phyloP scores from a whole-genome alignment of 2,888 invertebrate genomes.

The Carabus problematicus region DNA sequence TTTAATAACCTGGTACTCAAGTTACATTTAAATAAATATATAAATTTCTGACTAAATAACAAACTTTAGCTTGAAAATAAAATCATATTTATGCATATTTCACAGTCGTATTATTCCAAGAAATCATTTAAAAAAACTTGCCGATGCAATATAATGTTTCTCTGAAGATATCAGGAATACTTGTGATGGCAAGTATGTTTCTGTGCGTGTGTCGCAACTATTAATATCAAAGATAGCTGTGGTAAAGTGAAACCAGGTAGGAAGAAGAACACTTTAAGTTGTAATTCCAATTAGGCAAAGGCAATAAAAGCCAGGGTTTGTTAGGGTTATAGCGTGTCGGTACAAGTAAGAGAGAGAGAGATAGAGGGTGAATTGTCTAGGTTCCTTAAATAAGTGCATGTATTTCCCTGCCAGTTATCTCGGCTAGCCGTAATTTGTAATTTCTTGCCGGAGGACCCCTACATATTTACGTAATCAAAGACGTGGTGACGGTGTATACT shows the following conservation, averaged over 20 bases:
- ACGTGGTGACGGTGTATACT: neutral
- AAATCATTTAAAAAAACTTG: too few relatives aligned
- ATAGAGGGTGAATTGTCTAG: neutral
- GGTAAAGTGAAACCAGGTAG: constrained; percentile 34
- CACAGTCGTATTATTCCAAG: too few relatives aligned
- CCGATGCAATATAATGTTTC: too few relatives aligned
- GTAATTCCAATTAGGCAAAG: constrained; percentile 30
- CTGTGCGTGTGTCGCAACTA: constrained; percentile 18
- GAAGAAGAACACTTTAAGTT: constrained; percentile 41
- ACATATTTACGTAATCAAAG: neutral
- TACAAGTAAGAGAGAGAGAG: neutral
- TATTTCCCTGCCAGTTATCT: neutral
- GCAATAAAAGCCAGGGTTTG: constrained; percentile 21
- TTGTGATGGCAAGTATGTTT: neutral
- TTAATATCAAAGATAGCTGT: constrained; percentile 35
- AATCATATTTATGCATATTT: too few relatives aligned
- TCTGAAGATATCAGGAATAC: too few relatives aligned
- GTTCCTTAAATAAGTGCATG: constrained; percentile 3
- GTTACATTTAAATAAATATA: too few relatives aligned
- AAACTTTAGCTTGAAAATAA: too few relatives aligned
- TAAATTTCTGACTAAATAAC: too few relatives aligned
- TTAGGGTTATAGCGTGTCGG: constrained; percentile 33
- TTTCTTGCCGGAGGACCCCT: too few relatives aligned
- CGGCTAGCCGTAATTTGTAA: too few relatives aligned
- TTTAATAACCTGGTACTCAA: too few relatives aligned